Evolutionary conservation across 2,797 vertebrate species (phyloP), one percentile per base, ranked within the genome.

Genomic region (Takifugu rubripes): DNA sequence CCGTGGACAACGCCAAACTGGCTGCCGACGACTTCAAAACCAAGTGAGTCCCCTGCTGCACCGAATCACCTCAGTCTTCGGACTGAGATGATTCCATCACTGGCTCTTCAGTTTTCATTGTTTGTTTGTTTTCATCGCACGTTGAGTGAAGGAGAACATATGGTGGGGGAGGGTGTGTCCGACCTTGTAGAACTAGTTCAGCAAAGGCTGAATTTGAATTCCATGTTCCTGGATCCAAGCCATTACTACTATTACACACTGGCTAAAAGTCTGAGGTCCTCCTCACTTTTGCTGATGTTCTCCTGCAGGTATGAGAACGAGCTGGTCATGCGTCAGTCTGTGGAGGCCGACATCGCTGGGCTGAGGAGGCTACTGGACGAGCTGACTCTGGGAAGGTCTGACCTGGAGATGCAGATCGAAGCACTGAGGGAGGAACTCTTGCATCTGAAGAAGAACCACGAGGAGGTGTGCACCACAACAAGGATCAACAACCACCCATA

Each of bases 401-500:
- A 95, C 55, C 65, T 94, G 84, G 90, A 92, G 81, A 70, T 91
- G 78, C 92, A 96, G 82, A 86, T 94, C 0, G 93, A 96, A 61
- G 75, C 36, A 1, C 79, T 95, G 63, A 90, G 51, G 0, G 94
- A 95, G 47, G 95, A 97, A 47, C 76, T 95, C 47, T 87, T 84
- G 60, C 88, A 82, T 40, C 84, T 96, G 51, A 94, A 88, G 76
- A 94, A 89, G 86, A 95, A 91, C 72, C 95, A 96, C 0, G 89
- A 93, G 59, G 94, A 98, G 91, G 95, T 83, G 49, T 6, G 63
- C 0, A 1, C 44, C 5, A 15, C 42, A 17, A 17, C 7, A 44
- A 44, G 15, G 16, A 10, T 12, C 7, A 44, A 44, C 7, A 44
- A 17, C 17, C 17, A 17, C 17, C 17, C 17, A 17, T 17, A 17